Evolutionary conservation across 2,888 invertebrate species (phyloP), one percentile per base, ranked within the genome.

Genomic region (Sturmia bella): DNA sequence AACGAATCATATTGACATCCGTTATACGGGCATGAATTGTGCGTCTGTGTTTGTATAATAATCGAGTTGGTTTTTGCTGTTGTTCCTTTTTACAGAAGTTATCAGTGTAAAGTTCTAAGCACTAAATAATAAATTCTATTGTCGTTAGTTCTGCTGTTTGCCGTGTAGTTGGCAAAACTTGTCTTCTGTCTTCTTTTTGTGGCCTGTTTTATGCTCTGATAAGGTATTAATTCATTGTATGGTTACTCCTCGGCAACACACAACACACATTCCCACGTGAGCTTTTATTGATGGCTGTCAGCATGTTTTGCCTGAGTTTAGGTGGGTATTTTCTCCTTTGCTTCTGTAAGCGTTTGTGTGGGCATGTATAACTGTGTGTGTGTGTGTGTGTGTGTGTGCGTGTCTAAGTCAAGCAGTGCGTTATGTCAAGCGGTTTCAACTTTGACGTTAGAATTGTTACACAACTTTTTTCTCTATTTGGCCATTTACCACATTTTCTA

Each of bases 1-100:
- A 91, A 83, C 90, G 90, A 86, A 90, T 90, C 87, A 91, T 89
- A 76, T 74, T 84, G 77, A 57, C 81, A 74, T 77, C 64, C 72
- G 61, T 61, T 61, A 24, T 37, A 54, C 37, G 13, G 76, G 69
- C 52, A 17, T 76, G 24, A 52, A 54, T 37, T 15, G 11, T 32
- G 12, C 32, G n/a, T n/a, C 39, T 45, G 15, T 0, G 27, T 37
- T n/a, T 17, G 27, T 52, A 24, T 21, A 24, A 15, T 1, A 37
- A 32, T n/a, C 41, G 17, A 56, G 27, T 70, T 37, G n/a, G 17
- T 32, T 24, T 45, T 19, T 37, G 39, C 43, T 19, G 13, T 21
- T 32, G 13, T 70, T 52, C 39, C 68, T 52, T 39, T 72, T 15
- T 41, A 12, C 21, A 24, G 21, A 21, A 19, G 57, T 61, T 57